Evolutionary conservation across 2,888 invertebrate species (phyloP).

Genomic region (Andrena bicolor): DNA sequence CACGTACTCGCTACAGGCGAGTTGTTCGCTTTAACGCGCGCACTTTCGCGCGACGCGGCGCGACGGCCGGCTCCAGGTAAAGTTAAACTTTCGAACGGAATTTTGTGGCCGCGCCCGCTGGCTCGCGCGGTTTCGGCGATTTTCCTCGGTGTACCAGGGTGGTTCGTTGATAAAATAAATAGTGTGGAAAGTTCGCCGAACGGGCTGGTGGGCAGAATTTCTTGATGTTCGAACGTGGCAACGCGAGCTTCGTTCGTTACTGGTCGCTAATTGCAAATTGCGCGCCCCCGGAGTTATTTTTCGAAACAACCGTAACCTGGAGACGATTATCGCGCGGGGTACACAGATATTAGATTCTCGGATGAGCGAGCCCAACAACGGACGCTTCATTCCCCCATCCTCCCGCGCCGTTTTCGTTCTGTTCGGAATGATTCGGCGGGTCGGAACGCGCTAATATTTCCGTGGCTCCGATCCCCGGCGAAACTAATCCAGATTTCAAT

Average conservation of each 20-base stretch:
- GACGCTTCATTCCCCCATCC: not conserved
- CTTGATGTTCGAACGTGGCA: not conserved
- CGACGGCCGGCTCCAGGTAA: not conserved
- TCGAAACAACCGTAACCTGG: constrained; percentile 16
- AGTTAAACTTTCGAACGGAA: constrained; percentile 55
- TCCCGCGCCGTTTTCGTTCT: constrained; percentile 23
- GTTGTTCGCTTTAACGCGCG: constrained; percentile 17
- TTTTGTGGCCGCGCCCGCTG: constrained; percentile 45
- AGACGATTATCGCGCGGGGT: constrained; percentile 6
- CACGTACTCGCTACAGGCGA: not conserved
- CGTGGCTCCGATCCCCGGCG: constrained; percentile 26
- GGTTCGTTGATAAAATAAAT: constrained; percentile 39
- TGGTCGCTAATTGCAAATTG: constrained; percentile 12
- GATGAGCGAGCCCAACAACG: constrained; percentile 24
- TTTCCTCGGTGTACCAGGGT: constrained; percentile 5
- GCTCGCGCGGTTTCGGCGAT: constrained; percentile 19
- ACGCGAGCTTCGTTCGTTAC: not conserved
- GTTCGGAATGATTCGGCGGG: constrained; percentile 41
- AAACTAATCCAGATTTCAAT: constrained; percentile 50
- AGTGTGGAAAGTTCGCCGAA: constrained; percentile 16
- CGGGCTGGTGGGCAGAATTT: not conserved
- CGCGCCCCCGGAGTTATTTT: constrained; percentile 4
- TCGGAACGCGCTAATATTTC: constrained; percentile 53
- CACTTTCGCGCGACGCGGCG: not conserved
- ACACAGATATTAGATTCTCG: constrained; percentile 51